Evolutionary conservation across 1,140 invertebrate genomes (phyloP).

Genomic region (Microvelia longipes): DNA sequence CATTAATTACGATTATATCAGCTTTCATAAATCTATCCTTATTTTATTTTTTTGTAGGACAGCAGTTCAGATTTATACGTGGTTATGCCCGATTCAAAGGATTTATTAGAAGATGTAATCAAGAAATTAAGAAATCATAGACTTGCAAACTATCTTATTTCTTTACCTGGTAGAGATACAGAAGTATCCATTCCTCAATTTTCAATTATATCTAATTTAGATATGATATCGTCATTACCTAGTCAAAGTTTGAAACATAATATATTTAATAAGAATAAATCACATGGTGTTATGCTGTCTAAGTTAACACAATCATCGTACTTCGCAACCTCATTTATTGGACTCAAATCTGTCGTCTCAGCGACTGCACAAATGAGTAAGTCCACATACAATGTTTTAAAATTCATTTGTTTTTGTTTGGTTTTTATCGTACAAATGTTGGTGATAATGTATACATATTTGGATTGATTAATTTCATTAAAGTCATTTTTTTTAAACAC

Average conservation of each 20-base stretch:
- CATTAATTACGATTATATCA: too few species aligned
- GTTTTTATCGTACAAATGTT: neutral
- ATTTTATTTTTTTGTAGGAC: too few species aligned
- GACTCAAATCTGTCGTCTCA: constrained; percentile 26
- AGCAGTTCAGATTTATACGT: constrained; percentile 21
- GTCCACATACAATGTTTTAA: neutral
- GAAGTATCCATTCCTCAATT: constrained; percentile 26
- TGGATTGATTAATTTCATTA: neutral
- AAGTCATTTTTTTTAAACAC: too few species aligned
- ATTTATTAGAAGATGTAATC: constrained; percentile 20
- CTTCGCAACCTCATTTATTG: constrained; percentile 26
- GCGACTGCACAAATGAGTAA: constrained; percentile 19
- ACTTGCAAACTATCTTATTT: constrained; percentile 16
- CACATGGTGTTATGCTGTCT: constrained; percentile 12
- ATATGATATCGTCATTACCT: constrained; percentile 22
- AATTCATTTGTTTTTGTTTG: neutral
- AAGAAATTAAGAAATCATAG: constrained; percentile 20
- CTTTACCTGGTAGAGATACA: constrained; percentile 18
- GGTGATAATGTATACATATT: neutral
- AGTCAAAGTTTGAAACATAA: constrained; percentile 18
- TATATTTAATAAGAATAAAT: constrained; percentile 3
- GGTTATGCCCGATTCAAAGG: constrained; percentile 23
- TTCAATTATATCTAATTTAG: constrained; percentile 21
- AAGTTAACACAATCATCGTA: constrained; percentile 26
- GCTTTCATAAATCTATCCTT: too few species aligned